These are phyloP conservation scores for Nannoperca australis DNA, from an alignment of 2,797 vertebrate genomes.

Conservation along the genomic window DNA sequence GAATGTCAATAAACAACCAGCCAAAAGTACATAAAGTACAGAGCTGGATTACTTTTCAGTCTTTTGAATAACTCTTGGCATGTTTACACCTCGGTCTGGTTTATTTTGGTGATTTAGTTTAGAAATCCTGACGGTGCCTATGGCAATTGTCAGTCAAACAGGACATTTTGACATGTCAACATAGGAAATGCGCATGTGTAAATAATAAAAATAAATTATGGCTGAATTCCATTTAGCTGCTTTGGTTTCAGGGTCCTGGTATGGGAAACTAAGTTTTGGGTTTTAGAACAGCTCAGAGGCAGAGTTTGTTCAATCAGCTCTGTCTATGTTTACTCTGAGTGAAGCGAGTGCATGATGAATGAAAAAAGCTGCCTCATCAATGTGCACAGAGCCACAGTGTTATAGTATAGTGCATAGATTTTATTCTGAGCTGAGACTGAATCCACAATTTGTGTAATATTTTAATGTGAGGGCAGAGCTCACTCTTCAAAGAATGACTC, in stretches of 20 bases:
- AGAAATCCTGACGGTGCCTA: conserved; percentile 11
- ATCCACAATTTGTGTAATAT: not conserved
- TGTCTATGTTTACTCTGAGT: not conserved
- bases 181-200: conserved; percentile 15
- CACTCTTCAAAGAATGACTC: not conserved
- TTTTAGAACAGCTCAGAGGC: conserved; percentile 22
- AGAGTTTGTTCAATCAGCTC: not conserved
- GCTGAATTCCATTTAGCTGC: conserved; percentile 14
- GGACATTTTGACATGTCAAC: conserved; percentile 12
- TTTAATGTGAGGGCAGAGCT: not conserved
- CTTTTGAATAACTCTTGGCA: not conserved
- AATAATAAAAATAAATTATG: conserved; percentile 23
- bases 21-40: not conserved
- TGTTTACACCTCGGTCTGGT: conserved; percentile 3
- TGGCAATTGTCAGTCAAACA: conserved; percentile 48
- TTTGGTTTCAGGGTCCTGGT: conserved; percentile 12
- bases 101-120: conserved; percentile 31
- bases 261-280: not conserved
- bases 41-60: not conserved
- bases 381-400: not conserved
- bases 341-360: not conserved
- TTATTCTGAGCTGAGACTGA: not conserved
- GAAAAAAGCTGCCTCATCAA: not conserved
- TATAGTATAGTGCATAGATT: not conserved
- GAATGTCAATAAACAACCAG: conserved; percentile 7